phyloP scores from a whole-genome alignment of 1,140 invertebrate species.

The Bathynomus jamesi region DNA sequence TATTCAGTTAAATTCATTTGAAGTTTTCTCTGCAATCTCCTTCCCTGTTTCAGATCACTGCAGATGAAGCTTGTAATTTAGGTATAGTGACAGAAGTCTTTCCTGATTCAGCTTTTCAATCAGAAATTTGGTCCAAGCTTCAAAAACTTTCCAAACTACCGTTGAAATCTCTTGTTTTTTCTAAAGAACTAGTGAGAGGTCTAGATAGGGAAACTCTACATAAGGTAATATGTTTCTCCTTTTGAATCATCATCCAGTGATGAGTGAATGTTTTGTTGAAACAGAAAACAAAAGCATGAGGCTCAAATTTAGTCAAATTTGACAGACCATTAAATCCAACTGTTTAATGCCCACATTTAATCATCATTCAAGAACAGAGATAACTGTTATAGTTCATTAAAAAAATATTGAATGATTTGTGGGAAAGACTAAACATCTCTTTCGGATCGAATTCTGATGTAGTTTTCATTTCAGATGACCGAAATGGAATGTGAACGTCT shows the following conservation, averaged over 20 bases:
- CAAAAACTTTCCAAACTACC: slow-evolving; percentile 48
- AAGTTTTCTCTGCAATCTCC: no score
- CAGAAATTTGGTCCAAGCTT: slow-evolving; percentile 53
- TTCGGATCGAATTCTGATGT: no score
- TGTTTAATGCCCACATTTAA: no score
- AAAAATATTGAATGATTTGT: no score
- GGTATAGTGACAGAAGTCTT: slow-evolving; percentile 66
- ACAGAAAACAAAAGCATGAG: no score
- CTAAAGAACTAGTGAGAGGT: slow-evolving; percentile 18
- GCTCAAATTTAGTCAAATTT: no score
- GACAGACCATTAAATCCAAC: no score
- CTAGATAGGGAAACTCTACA: slow-evolving; percentile 17
- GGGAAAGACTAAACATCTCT: no score
- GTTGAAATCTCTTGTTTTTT: slow-evolving; percentile 33
- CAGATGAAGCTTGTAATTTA: slow-evolving; percentile 59
- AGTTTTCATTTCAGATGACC: slow-evolving; percentile 17
- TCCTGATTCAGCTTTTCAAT: slow-evolving; percentile 50
- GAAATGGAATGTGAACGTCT: slow-evolving; percentile 23
- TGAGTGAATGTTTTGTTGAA: no score
- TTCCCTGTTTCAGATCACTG: slow-evolving; percentile 46
- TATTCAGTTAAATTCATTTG: neutral
- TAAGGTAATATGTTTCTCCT: slow-evolving; percentile 10
- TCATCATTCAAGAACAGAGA: no score
- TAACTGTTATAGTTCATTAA: neutral
- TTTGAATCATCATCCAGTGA: no score